Evolutionary conservation across 2,113 vertebrate species (phyloP), one percentile per base, ranked within the genome.

Genomic region (Aspiorhynchus laticeps): DNA sequence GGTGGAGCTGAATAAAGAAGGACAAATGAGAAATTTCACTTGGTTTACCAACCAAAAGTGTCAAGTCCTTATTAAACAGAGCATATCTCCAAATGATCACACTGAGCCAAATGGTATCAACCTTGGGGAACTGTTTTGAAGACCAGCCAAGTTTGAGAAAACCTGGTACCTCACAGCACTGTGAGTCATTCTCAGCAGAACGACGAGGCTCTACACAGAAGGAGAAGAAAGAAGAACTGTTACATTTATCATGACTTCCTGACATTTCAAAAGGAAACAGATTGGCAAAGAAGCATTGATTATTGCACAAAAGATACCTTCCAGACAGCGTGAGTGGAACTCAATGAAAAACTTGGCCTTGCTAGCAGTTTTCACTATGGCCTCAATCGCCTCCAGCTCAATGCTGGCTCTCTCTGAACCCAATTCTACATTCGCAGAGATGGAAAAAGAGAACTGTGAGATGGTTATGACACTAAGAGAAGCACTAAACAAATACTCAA

Each of bases 341-440:
- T 97, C 96, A 24, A 97, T 95, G 91, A 95, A 97, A 91, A 96
- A 97, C 92, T 96, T 96, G 87, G 96, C 95, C 88, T 95, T 95
- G 93, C 96, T 96, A 10, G 94, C 87, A 0, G 97, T 97, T 90
- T 96, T 98, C 87, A 97, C 93, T 7, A 97, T 97, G 85, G 93
- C 95, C 87, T 98, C 96, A 0, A 97, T 89, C 67, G 94, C 94
- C 87, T 96, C 96, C 15, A 96, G 93, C 90, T 96, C 96, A 21
- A 97, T 95, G 92, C 94, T 95, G 82, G 96, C 93, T 90, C 88
- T 94, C 86, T 96, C 94, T 0, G 91, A 75, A 87, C 88, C 67
- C 0, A 93, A 91, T 26, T 91, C 91, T 0, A 88, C 73, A 56
- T 95, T 95, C 96, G 91, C 4, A 80, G 33, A 80, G 6, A 80